Evolutionary conservation across 2,113 vertebrate genomes (phyloP), one percentile per base, ranked within the genome.

Genomic region (Cercocebus atys): DNA sequence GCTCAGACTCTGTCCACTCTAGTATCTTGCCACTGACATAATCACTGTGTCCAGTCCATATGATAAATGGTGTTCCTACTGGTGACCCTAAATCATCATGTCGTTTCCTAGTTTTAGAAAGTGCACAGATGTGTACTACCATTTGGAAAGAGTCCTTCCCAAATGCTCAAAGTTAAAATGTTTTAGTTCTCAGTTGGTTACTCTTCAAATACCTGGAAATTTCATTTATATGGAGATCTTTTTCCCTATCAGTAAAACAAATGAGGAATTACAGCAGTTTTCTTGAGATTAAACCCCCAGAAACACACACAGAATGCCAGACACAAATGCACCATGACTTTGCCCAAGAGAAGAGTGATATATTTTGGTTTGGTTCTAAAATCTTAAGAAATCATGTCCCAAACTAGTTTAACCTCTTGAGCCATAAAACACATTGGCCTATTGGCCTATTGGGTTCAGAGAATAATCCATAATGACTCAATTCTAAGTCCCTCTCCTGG

Each of bases 121-220:
- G 12, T 14, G 8, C 3, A 2, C 18, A 9, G 32, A 8, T 5
- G 9, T 17, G 70, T 1, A 0, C 12, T n/a, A 8, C 27, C 57
- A 20, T 22, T 50, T 27, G 1, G 75, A 45, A 32, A 76, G 32
- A 13, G 16, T 4, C 27, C 35, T 57, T n/a, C 50, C 68, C 50
- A 68, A 35, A n/a, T 1, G 16, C 27, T 13, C n/a, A 20, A 27
- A 35, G 17, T 27, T 7, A 68, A 30, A 43, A n/a, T 80, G n/a
- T 43, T 64, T 82, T 43, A 6, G 32, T 40, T 70, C 38, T 83
- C 6, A 82, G 9, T 1, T 20, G 55, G 13, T 32, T 40, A 3
- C 52, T 83, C 57, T 89, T 76, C 47, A 68, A 11, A 38, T 40
- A 32, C 64, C 61, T 30, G 27, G 47, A 68, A 57, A 76, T 76